A percentile compares a stretch with the other conserved stretches of the same genome.
These are phyloP conservation scores for Thinocorus orbignyianus DNA, from an alignment of 2,113 vertebrate species.

Conservation along the genomic window DNA sequence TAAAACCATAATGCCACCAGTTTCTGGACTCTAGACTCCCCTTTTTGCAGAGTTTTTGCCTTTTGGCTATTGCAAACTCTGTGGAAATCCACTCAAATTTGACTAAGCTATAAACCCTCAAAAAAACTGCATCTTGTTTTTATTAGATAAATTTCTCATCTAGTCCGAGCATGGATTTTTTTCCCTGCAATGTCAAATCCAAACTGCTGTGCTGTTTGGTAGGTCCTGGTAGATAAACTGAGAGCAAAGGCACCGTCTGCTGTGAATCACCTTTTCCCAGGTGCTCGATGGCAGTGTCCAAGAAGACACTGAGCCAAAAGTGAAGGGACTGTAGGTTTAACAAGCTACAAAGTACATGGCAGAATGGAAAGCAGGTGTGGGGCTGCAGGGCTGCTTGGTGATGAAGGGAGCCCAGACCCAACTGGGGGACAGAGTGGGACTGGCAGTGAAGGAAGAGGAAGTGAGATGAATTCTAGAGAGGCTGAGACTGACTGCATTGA, in stretches of 20 bases:
- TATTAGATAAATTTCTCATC: background rate
- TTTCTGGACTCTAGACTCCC: background rate
- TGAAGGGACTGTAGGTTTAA: fast-evolving
- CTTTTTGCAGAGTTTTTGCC: background rate
- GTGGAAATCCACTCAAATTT: background rate
- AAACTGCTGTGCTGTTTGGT: background rate
- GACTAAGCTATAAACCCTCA: background rate
- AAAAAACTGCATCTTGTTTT: background rate
- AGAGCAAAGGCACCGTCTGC: background rate
- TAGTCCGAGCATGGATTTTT: background rate
- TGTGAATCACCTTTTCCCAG: background rate
- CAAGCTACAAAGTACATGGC: background rate
- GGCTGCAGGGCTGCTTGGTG: background rate
- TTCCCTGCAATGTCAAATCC: background rate
- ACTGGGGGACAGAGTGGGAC: background rate
- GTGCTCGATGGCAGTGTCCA: fast-evolving
- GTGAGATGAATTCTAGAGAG: background rate
- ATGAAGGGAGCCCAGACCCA: fast-evolving
- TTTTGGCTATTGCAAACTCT: background rate
- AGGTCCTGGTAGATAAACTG: background rate
- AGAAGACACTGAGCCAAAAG: background rate
- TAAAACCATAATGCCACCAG: background rate
- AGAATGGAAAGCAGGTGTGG: background rate
- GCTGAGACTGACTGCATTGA: background rate
- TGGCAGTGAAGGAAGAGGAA: background rate